Evolutionary conservation across 2,888 invertebrate species (phyloP).

Genomic region (Synergus japonicus): DNA sequence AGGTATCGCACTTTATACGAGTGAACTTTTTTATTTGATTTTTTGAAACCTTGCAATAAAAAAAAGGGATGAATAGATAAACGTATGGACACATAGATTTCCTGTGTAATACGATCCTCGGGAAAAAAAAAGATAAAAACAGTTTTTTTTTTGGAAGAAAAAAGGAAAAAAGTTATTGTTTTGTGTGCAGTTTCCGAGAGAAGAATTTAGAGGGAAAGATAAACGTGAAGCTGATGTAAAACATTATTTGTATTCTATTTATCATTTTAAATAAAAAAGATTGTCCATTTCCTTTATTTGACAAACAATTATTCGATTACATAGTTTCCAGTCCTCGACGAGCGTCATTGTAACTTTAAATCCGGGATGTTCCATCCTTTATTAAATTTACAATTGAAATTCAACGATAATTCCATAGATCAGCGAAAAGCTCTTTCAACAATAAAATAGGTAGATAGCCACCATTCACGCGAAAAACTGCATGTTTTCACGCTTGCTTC

Average conservation of each 20-base stretch:
- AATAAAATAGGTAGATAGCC: conserved; percentile 23
- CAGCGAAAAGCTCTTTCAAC: conserved; percentile 23
- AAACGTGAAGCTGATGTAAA: background rate
- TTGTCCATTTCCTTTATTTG: too few species aligned
- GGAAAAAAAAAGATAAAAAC: background rate
- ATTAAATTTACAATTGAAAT: conserved; percentile 3
- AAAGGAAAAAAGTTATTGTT: background rate
- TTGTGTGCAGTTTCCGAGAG: background rate
- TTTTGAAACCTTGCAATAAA: background rate
- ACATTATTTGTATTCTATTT: too few species aligned
- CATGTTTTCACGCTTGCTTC: conserved; percentile 24
- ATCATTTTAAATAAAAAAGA: too few species aligned
- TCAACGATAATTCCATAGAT: conserved; percentile 20
- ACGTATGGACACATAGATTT: background rate
- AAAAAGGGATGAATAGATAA: background rate
- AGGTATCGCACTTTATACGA: conserved; percentile 17
- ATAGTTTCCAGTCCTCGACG: background rate
- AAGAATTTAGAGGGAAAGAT: background rate
- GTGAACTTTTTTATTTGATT: background rate
- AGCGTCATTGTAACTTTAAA: background rate
- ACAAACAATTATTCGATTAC: too few species aligned
- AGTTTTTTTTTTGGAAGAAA: background rate
- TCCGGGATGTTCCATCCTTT: background rate
- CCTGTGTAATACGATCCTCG: background rate
- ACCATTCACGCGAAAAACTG: conserved; percentile 22